A percentile compares a stretch with the other conserved stretches of the same genome.
Conservation (phyloP, 1,140 invertebrate genomes). For the Cydia amplana region DNA sequence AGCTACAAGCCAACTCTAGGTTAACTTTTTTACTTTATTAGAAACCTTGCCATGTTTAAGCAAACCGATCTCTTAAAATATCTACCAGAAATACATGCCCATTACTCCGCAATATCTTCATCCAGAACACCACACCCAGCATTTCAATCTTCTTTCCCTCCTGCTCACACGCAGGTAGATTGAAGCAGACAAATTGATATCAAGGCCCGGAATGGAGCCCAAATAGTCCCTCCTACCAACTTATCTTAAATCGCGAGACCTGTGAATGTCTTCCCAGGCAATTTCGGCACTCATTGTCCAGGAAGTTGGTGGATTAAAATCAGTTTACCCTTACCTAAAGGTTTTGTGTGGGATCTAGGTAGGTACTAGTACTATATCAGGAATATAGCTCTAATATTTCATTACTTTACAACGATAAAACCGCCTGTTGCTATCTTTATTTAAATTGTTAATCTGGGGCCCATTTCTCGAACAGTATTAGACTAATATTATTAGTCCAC, state of each 20-base stretch:
- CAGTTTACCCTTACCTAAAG: slow-evolving; percentile 14
- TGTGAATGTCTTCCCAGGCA: slow-evolving; percentile 21
- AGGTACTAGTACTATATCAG: background rate
- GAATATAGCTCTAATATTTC: background rate
- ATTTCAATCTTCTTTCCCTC: background rate
- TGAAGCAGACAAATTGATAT: slow-evolving; percentile 23
- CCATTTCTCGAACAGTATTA: too few relatives aligned
- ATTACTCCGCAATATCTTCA: background rate
- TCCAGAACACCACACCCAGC: background rate
- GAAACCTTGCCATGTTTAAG: too few relatives aligned
- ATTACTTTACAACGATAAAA: too few relatives aligned
- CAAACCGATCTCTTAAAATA: too few relatives aligned
- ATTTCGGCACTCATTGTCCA: slow-evolving; percentile 26
- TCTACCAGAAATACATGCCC: background rate
- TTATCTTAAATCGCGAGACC: slow-evolving; percentile 17
- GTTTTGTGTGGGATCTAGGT: background rate
- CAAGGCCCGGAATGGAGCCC: background rate
- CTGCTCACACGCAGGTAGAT: background rate
- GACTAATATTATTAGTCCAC: too few relatives aligned
- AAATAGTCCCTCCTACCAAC: background rate
- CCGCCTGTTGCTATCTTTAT: too few relatives aligned
- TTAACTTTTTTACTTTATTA: too few relatives aligned
- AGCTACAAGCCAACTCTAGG: too few relatives aligned
- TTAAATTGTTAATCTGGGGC: too few relatives aligned
- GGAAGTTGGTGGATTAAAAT: slow-evolving; percentile 33